phyloP scores from a whole-genome alignment of 2,797 vertebrate species.

The Paedocypris micromegethes region DNA sequence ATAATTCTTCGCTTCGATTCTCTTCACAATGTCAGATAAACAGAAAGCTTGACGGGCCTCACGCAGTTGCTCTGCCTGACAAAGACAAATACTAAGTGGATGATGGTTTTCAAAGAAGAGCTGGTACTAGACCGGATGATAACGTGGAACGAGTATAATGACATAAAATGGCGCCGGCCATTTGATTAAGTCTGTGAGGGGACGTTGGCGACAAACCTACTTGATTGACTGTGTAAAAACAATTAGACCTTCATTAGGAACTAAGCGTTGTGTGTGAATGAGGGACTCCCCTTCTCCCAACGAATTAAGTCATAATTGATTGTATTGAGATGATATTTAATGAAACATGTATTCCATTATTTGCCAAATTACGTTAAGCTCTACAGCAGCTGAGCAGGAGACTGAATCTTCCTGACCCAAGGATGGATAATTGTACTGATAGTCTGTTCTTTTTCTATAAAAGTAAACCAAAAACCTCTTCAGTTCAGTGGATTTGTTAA shows the following conservation, averaged over 20 bases:
- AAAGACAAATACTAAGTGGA: too few relatives aligned
- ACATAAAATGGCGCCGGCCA: not conserved
- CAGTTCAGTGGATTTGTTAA: constrained; percentile 5
- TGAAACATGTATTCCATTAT: constrained; percentile 44
- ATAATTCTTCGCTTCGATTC: too few relatives aligned
- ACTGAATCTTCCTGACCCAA: constrained; percentile 1
- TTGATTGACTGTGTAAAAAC: constrained; percentile 37
- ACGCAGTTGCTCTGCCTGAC: too few relatives aligned
- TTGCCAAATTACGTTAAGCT: constrained; percentile 30
- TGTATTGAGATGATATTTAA: constrained; percentile 43
- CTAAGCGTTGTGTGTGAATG: constrained; percentile 34
- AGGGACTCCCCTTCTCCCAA: constrained; percentile 34
- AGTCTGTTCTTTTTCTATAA: not conserved
- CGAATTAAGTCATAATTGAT: constrained; percentile 40
- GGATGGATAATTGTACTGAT: constrained; percentile 16
- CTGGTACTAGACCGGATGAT: too few relatives aligned
- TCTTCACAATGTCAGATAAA: too few relatives aligned
- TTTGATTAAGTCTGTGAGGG: constrained; percentile 26
- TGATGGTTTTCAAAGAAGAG: too few relatives aligned
- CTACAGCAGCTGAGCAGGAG: constrained; percentile 39
- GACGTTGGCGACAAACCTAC: constrained; percentile 31
- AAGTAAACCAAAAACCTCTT: constrained; percentile 9
- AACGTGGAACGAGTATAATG: not conserved
- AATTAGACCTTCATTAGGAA: constrained; percentile 38
- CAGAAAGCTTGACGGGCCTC: too few relatives aligned